Evolutionary conservation across 1,140 invertebrate species (phyloP), one percentile per base, ranked within the genome.

Genomic region (Leucophenga varia): DNA sequence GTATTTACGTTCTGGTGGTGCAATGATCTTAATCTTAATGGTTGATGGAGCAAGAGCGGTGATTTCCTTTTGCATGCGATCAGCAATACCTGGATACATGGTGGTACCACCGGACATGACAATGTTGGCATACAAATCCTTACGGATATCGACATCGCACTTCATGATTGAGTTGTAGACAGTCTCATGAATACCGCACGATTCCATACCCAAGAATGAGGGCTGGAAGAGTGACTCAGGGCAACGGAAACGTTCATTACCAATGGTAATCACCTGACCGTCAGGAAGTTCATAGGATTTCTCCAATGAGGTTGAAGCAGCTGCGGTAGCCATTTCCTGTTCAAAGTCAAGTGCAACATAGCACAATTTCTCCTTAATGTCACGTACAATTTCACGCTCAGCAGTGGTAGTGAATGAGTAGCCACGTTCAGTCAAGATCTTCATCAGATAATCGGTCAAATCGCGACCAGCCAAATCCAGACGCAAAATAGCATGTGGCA

Each of bases 81-180:
- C 90, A 60, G 89, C 88, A 75, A 82, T 82, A 79, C 91, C 91
- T 43, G 93, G 93, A 79, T 93, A 96, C 93, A 96, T 96, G 78
- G 92, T 95, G 82, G 93, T 95, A 79, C 94, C 94, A 72, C 94
- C 93, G 54, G 93, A 95, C 64, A 96, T 84, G 53, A 96, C 93
- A 56, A 91, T 95, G 84, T 96, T 96, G 79, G 93, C 91, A 78
- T 95, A 96, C 79, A 95, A 80, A 80, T 95, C 93, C 83, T 92
- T 92, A 80, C 90, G 85, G 81, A 93, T 93, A 75, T 93, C 90
- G 19, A 94, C 89, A 74, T 95, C 92, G 80, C 92, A 95, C 83
- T 95, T 95, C 92, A 95, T 95, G 82, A 97, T 95, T 57, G 90
- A 93, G 81, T 95, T 95, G 86, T 93, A 95, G 41, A 91, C 91